Evolutionary conservation across 1,140 invertebrate genomes (phyloP).

Genomic region (Epicauta chinensis): DNA sequence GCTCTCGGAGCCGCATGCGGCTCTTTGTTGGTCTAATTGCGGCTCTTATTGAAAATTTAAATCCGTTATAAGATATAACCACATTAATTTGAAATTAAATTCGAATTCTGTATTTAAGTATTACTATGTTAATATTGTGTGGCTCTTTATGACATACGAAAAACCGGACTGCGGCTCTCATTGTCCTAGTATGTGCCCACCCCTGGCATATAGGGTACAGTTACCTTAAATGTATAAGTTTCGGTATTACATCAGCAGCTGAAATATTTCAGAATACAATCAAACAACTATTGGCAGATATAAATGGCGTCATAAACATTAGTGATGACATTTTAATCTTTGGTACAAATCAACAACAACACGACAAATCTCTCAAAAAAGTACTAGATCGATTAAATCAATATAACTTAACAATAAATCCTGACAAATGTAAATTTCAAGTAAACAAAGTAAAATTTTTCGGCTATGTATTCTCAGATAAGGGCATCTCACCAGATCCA

Average conservation of each 20-base stretch:
- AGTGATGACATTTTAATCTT: constrained; percentile 41
- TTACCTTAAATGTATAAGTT: constrained; percentile 36
- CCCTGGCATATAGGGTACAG: too few relatives aligned
- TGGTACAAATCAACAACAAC: constrained; percentile 30
- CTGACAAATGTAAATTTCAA: constrained; percentile 32
- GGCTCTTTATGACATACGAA: too few relatives aligned
- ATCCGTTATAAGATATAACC: too few relatives aligned
- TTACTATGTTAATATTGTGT: too few relatives aligned
- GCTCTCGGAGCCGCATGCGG: too few relatives aligned
- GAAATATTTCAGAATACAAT: constrained; percentile 41
- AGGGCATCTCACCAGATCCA: constrained; percentile 34
- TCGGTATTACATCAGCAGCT: constrained; percentile 33
- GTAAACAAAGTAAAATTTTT: constrained; percentile 33
- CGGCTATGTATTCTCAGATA: constrained; percentile 37
- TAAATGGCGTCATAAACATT: constrained; percentile 25
- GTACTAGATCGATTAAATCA: constrained; percentile 27
- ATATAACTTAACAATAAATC: constrained; percentile 27
- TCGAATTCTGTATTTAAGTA: too few relatives aligned
- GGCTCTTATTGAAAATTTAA: too few relatives aligned
- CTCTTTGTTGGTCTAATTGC: too few relatives aligned
- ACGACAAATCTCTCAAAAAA: constrained; percentile 27
- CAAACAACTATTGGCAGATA: constrained; percentile 30
- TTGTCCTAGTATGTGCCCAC: too few relatives aligned
- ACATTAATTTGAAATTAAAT: too few relatives aligned
- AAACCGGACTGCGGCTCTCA: too few relatives aligned